Conservation (phyloP, 2,113 vertebrate genomes). For the Narcine bancroftii region DNA sequence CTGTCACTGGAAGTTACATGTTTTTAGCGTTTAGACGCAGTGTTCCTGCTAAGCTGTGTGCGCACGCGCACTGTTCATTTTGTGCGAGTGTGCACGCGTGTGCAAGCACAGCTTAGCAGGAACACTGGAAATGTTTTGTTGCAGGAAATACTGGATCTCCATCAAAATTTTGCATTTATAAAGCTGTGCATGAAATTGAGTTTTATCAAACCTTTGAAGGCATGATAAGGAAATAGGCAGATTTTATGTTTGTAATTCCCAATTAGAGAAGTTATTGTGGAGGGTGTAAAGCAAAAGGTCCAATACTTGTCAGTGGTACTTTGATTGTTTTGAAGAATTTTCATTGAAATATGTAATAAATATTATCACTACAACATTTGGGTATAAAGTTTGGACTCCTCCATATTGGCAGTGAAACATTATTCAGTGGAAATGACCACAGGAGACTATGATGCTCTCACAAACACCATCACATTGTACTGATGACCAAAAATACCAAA, state of each 20-base stretch:
- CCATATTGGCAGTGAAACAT: background rate
- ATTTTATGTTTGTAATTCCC: background rate
- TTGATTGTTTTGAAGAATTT: background rate
- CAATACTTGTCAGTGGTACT: background rate
- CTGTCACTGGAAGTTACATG: background rate
- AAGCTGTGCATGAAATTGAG: background rate
- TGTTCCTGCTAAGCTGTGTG: too few species aligned
- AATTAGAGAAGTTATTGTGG: background rate
- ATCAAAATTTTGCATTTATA: background rate
- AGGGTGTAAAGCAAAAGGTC: background rate
- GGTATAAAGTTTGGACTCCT: background rate
- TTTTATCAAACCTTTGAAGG: background rate
- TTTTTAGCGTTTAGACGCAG: too few species aligned
- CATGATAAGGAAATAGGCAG: background rate
- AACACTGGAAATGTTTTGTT: too few species aligned
- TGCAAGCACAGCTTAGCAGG: too few species aligned
- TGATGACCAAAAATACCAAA: background rate
- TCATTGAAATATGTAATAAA: background rate
- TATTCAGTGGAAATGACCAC: background rate
- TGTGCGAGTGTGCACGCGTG: too few species aligned
- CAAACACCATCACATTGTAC: background rate
- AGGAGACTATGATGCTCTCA: background rate
- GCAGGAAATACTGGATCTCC: background rate
- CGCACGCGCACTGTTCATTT: too few species aligned
- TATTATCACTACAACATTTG: background rate